Base-by-base conservation (phyloP, 2,888 invertebrate genomes). In the Biston stratarius region DNA sequence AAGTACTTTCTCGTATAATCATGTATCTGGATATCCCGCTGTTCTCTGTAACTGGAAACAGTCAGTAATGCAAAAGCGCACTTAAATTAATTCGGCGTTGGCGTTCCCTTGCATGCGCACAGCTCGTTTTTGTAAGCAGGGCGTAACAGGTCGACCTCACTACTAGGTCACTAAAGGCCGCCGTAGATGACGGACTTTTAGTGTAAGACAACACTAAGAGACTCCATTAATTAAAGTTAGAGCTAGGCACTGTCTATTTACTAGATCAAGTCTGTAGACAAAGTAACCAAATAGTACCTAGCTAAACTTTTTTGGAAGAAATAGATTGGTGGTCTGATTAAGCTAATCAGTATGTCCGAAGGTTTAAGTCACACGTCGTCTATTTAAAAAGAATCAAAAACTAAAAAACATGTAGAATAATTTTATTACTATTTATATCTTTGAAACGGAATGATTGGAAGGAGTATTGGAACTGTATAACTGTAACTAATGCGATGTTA, bases 81-180 rank as follows among this genome's bases (percentile, higher is more conserved):
- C 82, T 84, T 80, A 84, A 84, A 83, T 85, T 85, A 86, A 86
- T 87, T 88, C 82, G 70, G 75, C 78, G 76, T 81, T 81, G 70
- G 74, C 78, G 76, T 82, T 82, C 72, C 80, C 74, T 89, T 83
- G 88, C 89, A 91, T 90, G 90, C 82, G 80, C 70, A 75, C 73
- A 64, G 81, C 83, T 83, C 86, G 83, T 90, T 89, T 83, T 74
- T 74, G 75, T 72, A 70, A 76, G 67, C 74, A 81, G 89, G 90
- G 89, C 87, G 88, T 89, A 88, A 88, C 89, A 89, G 84, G 88
- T 87, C 83, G 86, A 81, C 84, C 85, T 83, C 77, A 78, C 82
- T 84, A 79, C 79, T 82, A 81, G 85, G 86, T 87, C 86, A 85
- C 77, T 76, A 56, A 34, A 6, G n/a, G 12, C 51, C n/a, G 8